Base-by-base conservation (phyloP, 2,113 vertebrate genomes). In the Brachypteracias leptosomus region DNA sequence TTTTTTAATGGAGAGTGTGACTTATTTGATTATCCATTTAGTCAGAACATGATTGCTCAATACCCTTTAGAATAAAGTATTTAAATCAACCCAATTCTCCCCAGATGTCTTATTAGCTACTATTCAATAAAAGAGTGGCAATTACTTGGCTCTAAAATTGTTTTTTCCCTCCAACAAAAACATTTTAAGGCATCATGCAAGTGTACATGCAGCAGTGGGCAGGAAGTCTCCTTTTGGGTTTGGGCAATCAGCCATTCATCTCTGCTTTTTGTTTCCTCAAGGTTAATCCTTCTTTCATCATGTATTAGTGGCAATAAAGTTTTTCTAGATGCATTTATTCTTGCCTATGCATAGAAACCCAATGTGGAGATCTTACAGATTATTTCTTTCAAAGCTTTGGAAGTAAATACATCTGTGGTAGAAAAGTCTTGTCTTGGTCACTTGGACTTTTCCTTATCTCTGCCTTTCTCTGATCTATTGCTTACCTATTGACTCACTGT, bases 21-120 rank as follows among this genome's bases (percentile, higher is more conserved):
- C 82, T 95, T 94, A 91, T 16, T 89, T 91, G 49, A 85, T 96
- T 94, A 86, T 86, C 59, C 85, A 80, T 96, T 96, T 88, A 90
- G 55, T 74, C 38, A 73, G 78, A 94, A 88, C 59, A 86, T 17
- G 78, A 52, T 63, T 92, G 51, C 42, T 78, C 79, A 91, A 93
- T 93, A 74, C 44, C 6, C 71, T 75, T 79, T 88, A 83, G 82
- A 96, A 90, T 91, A 71, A 83, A 90, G 63, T 77, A 71, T 94
- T 95, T 83, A 80, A 90, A 94, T 88, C 51, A 90, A 86, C 47
- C 29, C 68, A 77, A 1, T 92, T 96, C 90, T 97, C 68, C 57
- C 46, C 6, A 4, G 79, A 90, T 93, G 92, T 81, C 79, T 91
- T 80, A 90, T 76, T 95, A 96, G 70, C 42, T 63, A 22, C 63